phyloP scores from a whole-genome alignment of 2,797 vertebrate species.

The Hydrolagus colliei region DNA sequence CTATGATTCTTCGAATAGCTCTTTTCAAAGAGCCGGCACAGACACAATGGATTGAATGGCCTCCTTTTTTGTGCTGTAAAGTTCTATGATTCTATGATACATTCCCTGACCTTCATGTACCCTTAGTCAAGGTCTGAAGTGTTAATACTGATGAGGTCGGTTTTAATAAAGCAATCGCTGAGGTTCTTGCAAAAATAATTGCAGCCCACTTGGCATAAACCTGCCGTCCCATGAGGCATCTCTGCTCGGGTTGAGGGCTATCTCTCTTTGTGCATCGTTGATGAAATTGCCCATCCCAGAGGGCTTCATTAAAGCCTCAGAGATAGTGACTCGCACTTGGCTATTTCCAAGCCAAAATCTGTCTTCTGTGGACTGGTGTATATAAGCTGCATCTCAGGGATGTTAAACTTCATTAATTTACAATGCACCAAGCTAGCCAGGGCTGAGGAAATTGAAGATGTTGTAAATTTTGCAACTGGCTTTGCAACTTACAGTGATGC shows the following conservation, averaged over 20 bases:
- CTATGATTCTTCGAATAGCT: too few species aligned
- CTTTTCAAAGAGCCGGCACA: too few species aligned
- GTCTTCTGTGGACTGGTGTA: not conserved
- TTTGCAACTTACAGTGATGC: too few species aligned
- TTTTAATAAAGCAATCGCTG: not conserved
- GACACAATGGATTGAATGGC: too few species aligned
- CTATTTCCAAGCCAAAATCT: not conserved
- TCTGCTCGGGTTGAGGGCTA: not conserved
- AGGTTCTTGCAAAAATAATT: not conserved
- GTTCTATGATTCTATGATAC: too few species aligned
- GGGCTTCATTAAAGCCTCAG: conserved; percentile 6
- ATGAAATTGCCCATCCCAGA: not conserved
- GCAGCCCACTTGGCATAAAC: not conserved
- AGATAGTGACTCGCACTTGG: not conserved
- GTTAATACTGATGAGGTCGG: not conserved
- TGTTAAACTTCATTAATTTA: not conserved
- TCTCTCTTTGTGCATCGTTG: not conserved
- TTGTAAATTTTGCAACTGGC: too few species aligned
- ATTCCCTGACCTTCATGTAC: too few species aligned
- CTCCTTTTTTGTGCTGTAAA: too few species aligned
- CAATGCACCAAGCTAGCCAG: not conserved
- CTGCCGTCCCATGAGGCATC: too few species aligned
- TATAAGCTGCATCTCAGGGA: not conserved
- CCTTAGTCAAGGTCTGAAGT: too few species aligned
- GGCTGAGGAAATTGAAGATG: too few species aligned